Conservation (phyloP, 2,113 vertebrate species). For the Myrmecobius fasciatus region DNA sequence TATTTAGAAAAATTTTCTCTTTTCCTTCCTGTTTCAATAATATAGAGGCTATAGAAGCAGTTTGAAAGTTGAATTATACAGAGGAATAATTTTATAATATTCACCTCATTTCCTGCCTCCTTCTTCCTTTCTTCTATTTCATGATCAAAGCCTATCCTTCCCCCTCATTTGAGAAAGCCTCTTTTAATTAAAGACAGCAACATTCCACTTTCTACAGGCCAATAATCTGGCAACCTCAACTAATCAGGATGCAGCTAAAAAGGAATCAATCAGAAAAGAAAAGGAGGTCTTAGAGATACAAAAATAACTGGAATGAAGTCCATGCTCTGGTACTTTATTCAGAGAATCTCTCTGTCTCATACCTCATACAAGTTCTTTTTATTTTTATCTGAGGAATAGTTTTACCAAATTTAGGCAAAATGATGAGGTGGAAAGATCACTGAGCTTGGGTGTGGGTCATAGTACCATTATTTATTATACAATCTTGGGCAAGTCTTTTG, state of each 20-base stretch:
- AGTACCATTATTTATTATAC: neutral
- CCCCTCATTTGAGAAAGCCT: neutral
- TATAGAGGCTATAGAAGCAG: neutral
- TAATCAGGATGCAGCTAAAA: neutral
- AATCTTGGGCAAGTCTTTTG: neutral
- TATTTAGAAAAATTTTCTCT: neutral
- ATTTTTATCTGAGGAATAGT: neutral
- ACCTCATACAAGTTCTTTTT: neutral
- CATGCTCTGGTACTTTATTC: neutral
- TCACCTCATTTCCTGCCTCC: neutral
- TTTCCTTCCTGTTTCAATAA: neutral
- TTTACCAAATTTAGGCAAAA: neutral
- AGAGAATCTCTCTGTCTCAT: neutral
- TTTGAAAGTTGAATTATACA: neutral
- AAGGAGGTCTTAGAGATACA: neutral
- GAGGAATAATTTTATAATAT: neutral
- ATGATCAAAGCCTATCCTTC: neutral
- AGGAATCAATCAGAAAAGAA: neutral
- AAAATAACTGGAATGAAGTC: neutral
- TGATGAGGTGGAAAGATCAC: neutral
- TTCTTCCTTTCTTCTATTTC: neutral
- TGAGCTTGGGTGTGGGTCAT: neutral
- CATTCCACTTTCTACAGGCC: neutral
- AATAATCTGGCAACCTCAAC: neutral
- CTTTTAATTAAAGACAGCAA: neutral